These are phyloP conservation scores for Harpagifer antarcticus DNA, from an alignment of 2,797 vertebrate genomes.

Conservation along the genomic window DNA sequence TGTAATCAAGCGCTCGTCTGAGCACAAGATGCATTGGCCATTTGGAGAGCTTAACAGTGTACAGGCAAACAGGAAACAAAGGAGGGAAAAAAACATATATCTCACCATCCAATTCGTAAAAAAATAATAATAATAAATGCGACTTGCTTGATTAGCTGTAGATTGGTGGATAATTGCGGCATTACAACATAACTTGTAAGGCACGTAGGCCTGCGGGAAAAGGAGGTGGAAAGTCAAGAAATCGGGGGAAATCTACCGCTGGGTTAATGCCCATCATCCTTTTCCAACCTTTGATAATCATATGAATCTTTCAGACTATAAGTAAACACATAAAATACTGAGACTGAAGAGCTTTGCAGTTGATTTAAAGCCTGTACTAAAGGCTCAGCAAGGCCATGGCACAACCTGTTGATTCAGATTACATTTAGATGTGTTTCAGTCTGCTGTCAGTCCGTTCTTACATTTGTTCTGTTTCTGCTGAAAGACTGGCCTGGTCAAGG, in stretches of 20 bases:
- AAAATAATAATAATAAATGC: constrained; percentile 72
- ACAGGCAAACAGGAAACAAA: constrained; percentile 75
- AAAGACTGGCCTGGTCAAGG: constrained; percentile 38
- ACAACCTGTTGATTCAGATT: constrained; percentile 53
- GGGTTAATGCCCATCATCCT: constrained; percentile 47
- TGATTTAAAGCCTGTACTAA: constrained; percentile 60
- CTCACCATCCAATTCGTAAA: constrained; percentile 64
- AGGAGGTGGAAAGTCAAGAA: constrained; percentile 32
- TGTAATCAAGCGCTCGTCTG: constrained; percentile 70
- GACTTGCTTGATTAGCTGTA: constrained; percentile 76
- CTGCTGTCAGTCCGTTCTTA: constrained; percentile 40
- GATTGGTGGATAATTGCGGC: constrained; percentile 78
- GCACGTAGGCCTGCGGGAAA: constrained; percentile 54
- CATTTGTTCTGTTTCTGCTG: constrained; percentile 38
- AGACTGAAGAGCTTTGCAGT: constrained; percentile 49
- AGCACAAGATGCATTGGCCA: constrained; percentile 60
- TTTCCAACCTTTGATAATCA: constrained; percentile 65
- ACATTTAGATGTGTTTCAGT: constrained; percentile 40
- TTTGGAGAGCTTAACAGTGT: constrained; percentile 58
- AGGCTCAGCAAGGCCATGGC: constrained; percentile 30
- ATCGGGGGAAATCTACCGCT: constrained; percentile 34
- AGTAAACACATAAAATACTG: constrained; percentile 64
- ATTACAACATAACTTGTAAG: constrained; percentile 75
- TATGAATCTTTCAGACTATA: constrained; percentile 56
- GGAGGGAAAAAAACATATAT: constrained; percentile 39